Percentiles rank a stretch among this genome's conserved stretches.
phyloP scores from a whole-genome alignment of 92 coral and sea anemone species.

The Porites lobata region DNA sequence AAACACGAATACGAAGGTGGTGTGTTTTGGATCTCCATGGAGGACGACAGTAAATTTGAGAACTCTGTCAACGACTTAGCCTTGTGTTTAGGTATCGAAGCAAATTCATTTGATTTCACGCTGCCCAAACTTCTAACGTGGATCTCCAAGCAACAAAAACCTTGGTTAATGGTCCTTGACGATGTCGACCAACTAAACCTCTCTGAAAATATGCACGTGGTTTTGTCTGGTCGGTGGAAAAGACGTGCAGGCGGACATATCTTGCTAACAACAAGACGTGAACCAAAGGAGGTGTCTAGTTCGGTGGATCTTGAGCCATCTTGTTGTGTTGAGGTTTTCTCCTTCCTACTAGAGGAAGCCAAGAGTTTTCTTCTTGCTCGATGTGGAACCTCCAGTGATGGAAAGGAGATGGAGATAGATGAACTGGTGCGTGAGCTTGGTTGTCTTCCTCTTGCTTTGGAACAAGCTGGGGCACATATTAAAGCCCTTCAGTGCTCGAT shows the following conservation, averaged over 20 bases:
- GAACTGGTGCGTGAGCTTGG: slow-evolving; percentile 58
- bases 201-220: too few relatives aligned
- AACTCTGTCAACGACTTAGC: slow-evolving; percentile 43
- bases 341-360: slow-evolving; percentile 50
- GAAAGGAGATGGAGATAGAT: slow-evolving; percentile 20
- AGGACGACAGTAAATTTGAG: too few relatives aligned
- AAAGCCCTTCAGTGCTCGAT: too few relatives aligned
- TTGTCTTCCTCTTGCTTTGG: too few relatives aligned
- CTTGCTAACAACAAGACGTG: slow-evolving; percentile 20
- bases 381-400: slow-evolving; percentile 2
- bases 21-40: slow-evolving; percentile 78
- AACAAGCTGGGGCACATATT: too few relatives aligned
- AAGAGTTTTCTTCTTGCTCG: slow-evolving; percentile 52
- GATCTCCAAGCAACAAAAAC: slow-evolving; percentile 45
- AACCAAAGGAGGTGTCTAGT: slow-evolving; percentile 48
- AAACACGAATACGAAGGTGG: not conserved
- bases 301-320: slow-evolving; percentile 52
- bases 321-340: slow-evolving; percentile 49
- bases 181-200: slow-evolving; percentile 64
- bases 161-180: slow-evolving; percentile 74
- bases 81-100: not conserved
- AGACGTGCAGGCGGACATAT: slow-evolving; percentile 61
- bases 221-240: too few relatives aligned
- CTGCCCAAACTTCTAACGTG: slow-evolving; percentile 55
- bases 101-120: slow-evolving; percentile 43